phyloP scores from a whole-genome alignment of 2,113 vertebrate species.

The Danionella cerebrum region DNA sequence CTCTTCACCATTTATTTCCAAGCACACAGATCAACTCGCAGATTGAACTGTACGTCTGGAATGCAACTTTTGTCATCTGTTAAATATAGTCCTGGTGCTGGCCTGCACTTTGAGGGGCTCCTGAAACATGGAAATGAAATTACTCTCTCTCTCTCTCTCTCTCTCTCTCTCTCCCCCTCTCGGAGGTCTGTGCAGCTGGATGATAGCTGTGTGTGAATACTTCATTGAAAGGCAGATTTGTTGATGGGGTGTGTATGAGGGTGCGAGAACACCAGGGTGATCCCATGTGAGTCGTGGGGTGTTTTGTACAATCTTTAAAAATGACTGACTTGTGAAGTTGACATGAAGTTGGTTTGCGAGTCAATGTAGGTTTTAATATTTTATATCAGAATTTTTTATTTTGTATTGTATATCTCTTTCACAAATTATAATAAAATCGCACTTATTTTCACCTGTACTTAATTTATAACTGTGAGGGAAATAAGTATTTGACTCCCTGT shows the following conservation, averaged over 20 bases:
- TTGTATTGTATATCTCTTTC: too few relatives aligned
- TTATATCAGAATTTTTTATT: too few relatives aligned
- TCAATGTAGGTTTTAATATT: too few relatives aligned
- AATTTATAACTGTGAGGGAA: too few relatives aligned
- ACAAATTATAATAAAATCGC: too few relatives aligned
- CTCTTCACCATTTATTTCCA: conserved; percentile 55
- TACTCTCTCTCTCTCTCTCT: conserved; percentile 32
- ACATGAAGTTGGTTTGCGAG: too few relatives aligned
- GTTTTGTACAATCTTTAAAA: not conserved
- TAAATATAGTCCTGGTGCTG: conserved; percentile 57
- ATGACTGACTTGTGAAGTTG: too few relatives aligned
- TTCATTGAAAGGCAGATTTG: not conserved
- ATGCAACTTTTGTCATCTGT: conserved; percentile 70
- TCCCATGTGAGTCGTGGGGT: not conserved
- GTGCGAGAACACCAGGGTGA: not conserved
- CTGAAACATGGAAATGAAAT: conserved; percentile 62
- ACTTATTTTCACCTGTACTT: too few relatives aligned
- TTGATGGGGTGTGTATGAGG: not conserved
- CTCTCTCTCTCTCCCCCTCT: conserved; percentile 4
- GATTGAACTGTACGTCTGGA: conserved; percentile 71
- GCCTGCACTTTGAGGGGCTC: conserved; percentile 47
- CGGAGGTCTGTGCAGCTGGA: conserved; percentile 31
- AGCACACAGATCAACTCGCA: conserved; percentile 61
- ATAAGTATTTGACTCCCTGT: too few relatives aligned
- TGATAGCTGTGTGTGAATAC: not conserved